Conservation (phyloP, 2,797 vertebrate species). For the Basileuterus tristriatus region DNA sequence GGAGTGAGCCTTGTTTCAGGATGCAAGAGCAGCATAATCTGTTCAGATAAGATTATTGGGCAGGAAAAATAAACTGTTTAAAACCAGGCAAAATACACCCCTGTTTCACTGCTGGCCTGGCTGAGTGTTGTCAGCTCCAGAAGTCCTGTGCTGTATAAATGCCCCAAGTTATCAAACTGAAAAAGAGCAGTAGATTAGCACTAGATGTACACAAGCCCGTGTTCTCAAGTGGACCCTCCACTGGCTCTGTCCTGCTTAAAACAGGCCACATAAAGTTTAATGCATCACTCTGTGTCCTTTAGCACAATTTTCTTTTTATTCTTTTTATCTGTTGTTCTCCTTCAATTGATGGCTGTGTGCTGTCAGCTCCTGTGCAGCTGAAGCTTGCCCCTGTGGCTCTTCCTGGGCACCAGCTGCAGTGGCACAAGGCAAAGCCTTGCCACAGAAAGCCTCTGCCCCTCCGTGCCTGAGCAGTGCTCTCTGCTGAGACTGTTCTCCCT, state of each 20-base stretch:
- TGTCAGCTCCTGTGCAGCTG: background rate
- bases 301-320: background rate
- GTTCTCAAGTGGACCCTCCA: background rate
- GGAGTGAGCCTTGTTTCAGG: background rate
- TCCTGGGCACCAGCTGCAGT: background rate
- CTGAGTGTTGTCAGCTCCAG: background rate
- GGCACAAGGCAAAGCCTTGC: background rate
- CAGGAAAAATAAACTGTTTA: background rate
- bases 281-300: background rate
- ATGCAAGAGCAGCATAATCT: background rate
- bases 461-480: background rate
- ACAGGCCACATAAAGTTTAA: background rate
- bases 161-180: background rate
- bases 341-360: fast-evolving
- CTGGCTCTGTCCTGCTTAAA: background rate
- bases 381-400: background rate
- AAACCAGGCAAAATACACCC: background rate
- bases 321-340: background rate
- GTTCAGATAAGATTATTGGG: background rate
- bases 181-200: background rate
- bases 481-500: background rate
- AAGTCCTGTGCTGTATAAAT: background rate
- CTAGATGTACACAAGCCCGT: background rate
- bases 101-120: background rate
- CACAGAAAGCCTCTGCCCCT: background rate